Conservation (phyloP, 2,888 invertebrate genomes). For the Hymenopus coronatus region DNA sequence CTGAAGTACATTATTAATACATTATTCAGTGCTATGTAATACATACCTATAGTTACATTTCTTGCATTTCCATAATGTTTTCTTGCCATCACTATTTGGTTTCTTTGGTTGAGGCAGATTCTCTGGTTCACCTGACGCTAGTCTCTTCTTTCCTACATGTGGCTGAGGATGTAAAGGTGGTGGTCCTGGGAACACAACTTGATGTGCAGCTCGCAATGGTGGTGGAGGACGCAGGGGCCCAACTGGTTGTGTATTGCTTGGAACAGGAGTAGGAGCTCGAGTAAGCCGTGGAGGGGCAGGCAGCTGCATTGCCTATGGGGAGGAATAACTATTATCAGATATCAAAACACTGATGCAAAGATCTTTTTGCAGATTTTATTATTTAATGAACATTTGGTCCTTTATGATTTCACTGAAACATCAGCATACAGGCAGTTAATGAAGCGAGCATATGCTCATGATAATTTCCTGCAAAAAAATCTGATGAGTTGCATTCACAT, state of each 20-base stretch:
- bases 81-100: constrained; percentile 49
- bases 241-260: not conserved
- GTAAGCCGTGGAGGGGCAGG: constrained; percentile 33
- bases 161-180: constrained; percentile 39
- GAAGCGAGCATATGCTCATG: too few relatives aligned
- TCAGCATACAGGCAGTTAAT: too few relatives aligned
- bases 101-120: constrained; percentile 10
- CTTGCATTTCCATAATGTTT: constrained; percentile 84
- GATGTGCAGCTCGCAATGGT: constrained; percentile 30
- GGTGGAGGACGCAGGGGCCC: constrained; percentile 26
- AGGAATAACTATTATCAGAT: not conserved
- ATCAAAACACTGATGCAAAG: too few relatives aligned
- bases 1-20: too few relatives aligned
- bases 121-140: not conserved
- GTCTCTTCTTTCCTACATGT: constrained; percentile 11
- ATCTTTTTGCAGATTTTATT: not conserved
- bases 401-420: too few relatives aligned
- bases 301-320: not conserved
- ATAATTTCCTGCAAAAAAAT: too few relatives aligned
- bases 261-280: constrained; percentile 25
- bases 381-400: too few relatives aligned
- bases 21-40: not conserved
- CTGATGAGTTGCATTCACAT: too few relatives aligned
- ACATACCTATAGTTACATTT: constrained; percentile 81
- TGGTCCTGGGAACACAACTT: constrained; percentile 37